Evolutionary conservation across 2,888 invertebrate genomes (phyloP).

Genomic region (Scaptomyza caliginosa): DNA sequence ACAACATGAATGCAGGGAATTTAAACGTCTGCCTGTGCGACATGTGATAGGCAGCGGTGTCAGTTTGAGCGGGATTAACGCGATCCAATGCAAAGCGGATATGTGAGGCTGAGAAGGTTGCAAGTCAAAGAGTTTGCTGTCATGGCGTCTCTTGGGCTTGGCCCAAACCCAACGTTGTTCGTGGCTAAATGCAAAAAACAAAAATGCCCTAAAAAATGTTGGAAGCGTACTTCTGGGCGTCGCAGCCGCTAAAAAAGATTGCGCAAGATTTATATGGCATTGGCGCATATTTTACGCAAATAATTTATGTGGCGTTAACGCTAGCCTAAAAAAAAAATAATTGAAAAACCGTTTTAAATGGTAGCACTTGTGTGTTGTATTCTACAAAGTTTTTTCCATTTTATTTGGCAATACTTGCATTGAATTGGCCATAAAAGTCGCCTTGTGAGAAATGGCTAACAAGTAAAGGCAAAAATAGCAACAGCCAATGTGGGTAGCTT

Average conservation of each 20-base stretch:
- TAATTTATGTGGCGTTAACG: constrained; percentile 79
- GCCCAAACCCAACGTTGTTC: constrained; percentile 7
- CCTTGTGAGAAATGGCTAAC: constrained; percentile 66
- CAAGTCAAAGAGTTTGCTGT: constrained; percentile 32
- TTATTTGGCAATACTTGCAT: constrained; percentile 22
- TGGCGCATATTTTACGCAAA: constrained; percentile 80
- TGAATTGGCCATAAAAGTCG: constrained; percentile 75
- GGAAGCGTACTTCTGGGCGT: constrained; percentile 56
- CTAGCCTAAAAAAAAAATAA: constrained; percentile 62
- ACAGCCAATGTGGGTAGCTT: constrained; percentile 28
- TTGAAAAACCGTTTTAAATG: constrained; percentile 62
- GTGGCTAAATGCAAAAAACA: background rate
- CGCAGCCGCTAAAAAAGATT: constrained; percentile 63
- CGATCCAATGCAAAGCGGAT: constrained; percentile 15
- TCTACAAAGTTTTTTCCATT: background rate
- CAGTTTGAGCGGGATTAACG: constrained; percentile 62
- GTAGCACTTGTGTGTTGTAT: constrained; percentile 14
- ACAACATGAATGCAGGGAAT: constrained; percentile 3
- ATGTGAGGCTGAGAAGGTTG: background rate
- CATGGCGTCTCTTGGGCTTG: constrained; percentile 17
- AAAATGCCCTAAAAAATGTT: constrained; percentile 23
- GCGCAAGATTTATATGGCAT: constrained; percentile 81
- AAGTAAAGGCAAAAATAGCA: constrained; percentile 7
- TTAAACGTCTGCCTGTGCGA: constrained; percentile 45
- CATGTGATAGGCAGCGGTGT: constrained; percentile 68